Percentiles rank a stretch among this genome's conserved stretches.
phyloP scores from a whole-genome alignment of 2,888 invertebrate species.

The Dynastes hyllus region DNA sequence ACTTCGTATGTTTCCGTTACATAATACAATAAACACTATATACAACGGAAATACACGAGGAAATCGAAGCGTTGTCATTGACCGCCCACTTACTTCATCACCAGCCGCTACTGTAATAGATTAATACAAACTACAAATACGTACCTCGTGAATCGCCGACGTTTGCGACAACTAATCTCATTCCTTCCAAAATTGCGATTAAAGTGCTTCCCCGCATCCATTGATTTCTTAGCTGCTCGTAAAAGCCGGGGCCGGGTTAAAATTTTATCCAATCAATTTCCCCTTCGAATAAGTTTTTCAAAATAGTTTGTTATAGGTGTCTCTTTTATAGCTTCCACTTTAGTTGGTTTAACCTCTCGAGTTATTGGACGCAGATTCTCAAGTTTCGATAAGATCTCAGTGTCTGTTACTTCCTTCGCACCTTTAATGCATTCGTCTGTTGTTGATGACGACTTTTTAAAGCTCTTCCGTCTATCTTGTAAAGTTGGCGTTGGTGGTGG shows the following conservation, averaged over 20 bases:
- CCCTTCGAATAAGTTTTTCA: too few relatives aligned
- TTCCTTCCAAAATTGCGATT: constrained; percentile 89
- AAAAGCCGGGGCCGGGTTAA: constrained; percentile 83
- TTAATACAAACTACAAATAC: not conserved
- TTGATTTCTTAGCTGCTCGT: constrained; percentile 86
- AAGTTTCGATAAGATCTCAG: constrained; percentile 78
- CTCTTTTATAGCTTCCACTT: constrained; percentile 71
- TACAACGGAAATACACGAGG: too few relatives aligned
- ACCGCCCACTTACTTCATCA: too few relatives aligned
- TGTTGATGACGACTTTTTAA: constrained; percentile 77
- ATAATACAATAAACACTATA: too few relatives aligned
- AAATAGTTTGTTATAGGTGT: constrained; percentile 79
- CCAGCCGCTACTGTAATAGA: too few relatives aligned
- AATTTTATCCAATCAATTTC: constrained; percentile 87
- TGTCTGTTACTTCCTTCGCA: constrained; percentile 78
- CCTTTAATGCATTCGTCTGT: constrained; percentile 73
- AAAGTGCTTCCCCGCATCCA: too few relatives aligned
- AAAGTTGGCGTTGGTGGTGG: constrained; percentile 66
- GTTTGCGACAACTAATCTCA: constrained; percentile 92
- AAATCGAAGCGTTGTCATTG: too few relatives aligned
- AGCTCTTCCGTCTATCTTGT: constrained; percentile 78
- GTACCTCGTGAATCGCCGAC: constrained; percentile 94
- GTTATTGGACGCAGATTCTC: constrained; percentile 77
- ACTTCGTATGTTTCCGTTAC: too few relatives aligned
- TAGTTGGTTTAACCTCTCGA: constrained; percentile 75